Evolutionary conservation across 2,888 invertebrate species (phyloP), one percentile per base, ranked within the genome.

Genomic region (Plebejus melissa): DNA sequence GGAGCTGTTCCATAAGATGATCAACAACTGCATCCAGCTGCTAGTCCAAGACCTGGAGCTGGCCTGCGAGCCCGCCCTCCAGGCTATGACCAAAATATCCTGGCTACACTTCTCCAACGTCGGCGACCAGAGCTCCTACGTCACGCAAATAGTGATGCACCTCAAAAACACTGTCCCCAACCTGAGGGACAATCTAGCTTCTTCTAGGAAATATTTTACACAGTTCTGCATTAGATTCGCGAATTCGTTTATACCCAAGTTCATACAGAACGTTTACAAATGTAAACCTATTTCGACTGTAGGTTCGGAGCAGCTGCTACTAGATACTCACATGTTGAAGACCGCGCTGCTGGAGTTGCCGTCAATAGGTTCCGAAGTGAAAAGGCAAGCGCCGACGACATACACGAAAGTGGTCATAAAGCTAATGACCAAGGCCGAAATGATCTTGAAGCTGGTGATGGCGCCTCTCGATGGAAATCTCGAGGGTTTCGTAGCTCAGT

Each of bases 391-490:
- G 5, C 99, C 99, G 0, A 96, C 98, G 0, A 97, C 97, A 78
- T 98, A 96, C 79, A 96, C 96, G 0, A 97, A 97, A 85, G 96
- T 96, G 46, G 97, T 98, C 0, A 95, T 97, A 0, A 96, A 96
- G 90, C 95, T 99, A 57, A 99, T 99, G 98, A 98, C 98, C 0
- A 98, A 98, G 84, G 99, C 99, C 0, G 99, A 99, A 89, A 99
- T 99, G 98, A 97, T 99, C 60, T 93, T 99, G n/a, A 99, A 99
- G 93, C 95, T 99, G 50, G 98, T 99, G 0, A 99, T 99, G 99
- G 97, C 98, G 0, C 98, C 98, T 0, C 93, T 97, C 28, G 97
- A 98, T 80, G 87, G 86, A 0, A 86, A 87, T 5, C 90, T 96
- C 0, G 96, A 96, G 70, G 96, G 96, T 0, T 97, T 99, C 84